These are phyloP conservation scores for Thalassaphorura encarpata DNA, from an alignment of 1,140 invertebrate species.

Conservation along the genomic window DNA sequence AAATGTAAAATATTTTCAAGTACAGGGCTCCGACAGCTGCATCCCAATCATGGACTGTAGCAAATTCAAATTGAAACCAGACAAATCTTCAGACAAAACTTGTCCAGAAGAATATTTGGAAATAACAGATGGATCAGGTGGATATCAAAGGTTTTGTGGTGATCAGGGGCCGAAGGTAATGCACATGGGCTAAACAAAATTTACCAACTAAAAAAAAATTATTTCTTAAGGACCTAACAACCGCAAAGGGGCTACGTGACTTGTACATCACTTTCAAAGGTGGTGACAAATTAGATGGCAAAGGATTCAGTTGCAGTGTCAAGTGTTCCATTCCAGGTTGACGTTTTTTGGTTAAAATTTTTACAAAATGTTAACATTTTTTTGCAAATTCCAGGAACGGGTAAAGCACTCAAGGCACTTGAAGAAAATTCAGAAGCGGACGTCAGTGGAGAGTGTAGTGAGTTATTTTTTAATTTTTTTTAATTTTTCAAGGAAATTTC, in stretches of 20 bases:
- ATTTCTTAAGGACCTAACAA: background rate
- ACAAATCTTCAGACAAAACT: background rate
- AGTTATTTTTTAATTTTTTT: background rate
- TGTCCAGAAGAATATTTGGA: constrained; percentile 10
- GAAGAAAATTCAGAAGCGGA: constrained; percentile 6
- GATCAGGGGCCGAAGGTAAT: constrained; percentile 9
- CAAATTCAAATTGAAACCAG: constrained; percentile 17
- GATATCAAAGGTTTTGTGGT: constrained; percentile 22
- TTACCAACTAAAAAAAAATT: background rate
- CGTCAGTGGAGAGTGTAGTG: constrained; percentile 7
- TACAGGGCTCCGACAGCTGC: constrained; percentile 24
- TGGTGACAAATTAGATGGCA: background rate
- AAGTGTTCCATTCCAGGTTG: constrained; percentile 4
- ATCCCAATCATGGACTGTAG: constrained; percentile 17
- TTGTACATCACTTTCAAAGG: constrained; percentile 22
- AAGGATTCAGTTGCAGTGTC: constrained; percentile 17
- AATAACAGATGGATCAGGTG: constrained; percentile 17
- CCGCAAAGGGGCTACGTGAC: constrained; percentile 13
- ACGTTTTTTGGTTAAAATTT: background rate
- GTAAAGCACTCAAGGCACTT: constrained; percentile 4
- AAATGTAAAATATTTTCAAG: background rate
- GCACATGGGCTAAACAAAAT: background rate
- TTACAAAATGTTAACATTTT: no score
- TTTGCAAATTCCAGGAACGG: background rate
- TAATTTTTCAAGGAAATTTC: constrained; percentile 4